Evolutionary conservation across 1,140 invertebrate species (phyloP), one percentile per base, ranked within the genome.

Genomic region (Trichonephila inaurata): DNA sequence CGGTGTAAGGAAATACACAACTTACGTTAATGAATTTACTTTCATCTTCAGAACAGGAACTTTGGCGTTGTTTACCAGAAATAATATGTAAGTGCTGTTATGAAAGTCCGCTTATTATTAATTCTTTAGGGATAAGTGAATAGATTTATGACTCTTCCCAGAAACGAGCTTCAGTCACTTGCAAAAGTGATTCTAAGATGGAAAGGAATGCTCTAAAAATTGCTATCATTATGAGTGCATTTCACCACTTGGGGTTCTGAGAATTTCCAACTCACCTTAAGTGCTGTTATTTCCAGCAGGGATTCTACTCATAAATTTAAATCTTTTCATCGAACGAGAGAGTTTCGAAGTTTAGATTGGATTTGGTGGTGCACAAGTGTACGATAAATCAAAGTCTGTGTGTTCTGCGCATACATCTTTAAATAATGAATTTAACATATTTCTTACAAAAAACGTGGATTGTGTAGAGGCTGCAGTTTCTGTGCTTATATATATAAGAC

Each of bases 1-100:
- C 33, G 33, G 28, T 3, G 33, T 24, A 28, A 69, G 66, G n/a
- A 24, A 24, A 69, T 28, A 16, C 72, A 28, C 72, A 40, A 77
- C 72, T 77, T 77, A 18, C 72, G 18, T 40, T 77, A 77, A 77
- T 77, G 72, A 77, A 77, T 77, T 77, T 77, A 77, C 72, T 77
- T 77, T 77, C 72, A 77, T 77, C 72, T 77, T 14, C 72, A 77
- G 72, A 77, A 19, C 72, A 33, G 28, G 28, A 77, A 77, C 72
- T 77, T 77, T 77, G 72, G 33, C 33, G 28, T 77, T 77, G 72
- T 77, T 77, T 77, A 77, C 72, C 72, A 40, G 28, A 77, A 77
- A 77, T 77, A 77, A 77, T 77, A 77, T 28, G 24, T 19, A 40
- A 77, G 72, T 18, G 28, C 28, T 77, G 24, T 33, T 77, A 33